Evolutionary conservation across 2,797 vertebrate species (phyloP).

Genomic region (Momotus momota): DNA sequence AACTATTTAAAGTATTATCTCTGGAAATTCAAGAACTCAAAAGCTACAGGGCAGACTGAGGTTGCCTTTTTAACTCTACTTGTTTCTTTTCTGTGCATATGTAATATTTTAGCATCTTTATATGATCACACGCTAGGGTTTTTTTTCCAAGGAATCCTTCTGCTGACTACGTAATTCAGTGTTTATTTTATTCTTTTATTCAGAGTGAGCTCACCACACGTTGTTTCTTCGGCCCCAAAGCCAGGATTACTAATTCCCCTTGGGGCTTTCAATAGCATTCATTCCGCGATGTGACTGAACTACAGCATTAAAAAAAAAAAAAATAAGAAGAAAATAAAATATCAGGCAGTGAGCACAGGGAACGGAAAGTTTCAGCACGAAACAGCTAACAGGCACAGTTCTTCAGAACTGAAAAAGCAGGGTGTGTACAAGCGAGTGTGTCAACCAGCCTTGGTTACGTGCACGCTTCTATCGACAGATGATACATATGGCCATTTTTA

Average conservation of each 20-base stretch:
- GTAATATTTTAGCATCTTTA: background rate
- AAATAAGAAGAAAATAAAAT: no score
- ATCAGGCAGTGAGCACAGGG: fast-evolving
- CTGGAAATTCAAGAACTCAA: background rate
- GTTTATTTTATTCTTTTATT: background rate
- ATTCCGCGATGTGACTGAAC: background rate
- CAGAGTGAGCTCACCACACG: fast-evolving
- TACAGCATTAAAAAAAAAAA: background rate
- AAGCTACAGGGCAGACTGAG: background rate
- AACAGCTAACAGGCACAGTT: fast-evolving
- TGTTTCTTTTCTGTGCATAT: background rate
- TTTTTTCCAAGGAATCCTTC: background rate
- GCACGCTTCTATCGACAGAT: fast-evolving
- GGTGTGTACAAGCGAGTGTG: fast-evolving
- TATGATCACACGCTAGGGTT: fast-evolving
- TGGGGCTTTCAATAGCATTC: background rate
- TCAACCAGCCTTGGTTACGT: background rate
- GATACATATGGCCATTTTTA: background rate
- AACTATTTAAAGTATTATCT: background rate
- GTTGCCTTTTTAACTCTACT: background rate
- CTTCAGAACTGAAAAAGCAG: background rate
- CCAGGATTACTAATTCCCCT: background rate
- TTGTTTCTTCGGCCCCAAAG: background rate
- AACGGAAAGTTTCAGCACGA: background rate
- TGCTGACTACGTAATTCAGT: fast-evolving